Conservation (phyloP, 2,888 invertebrate genomes). For the Sepioteuthis lessoniana region DNA sequence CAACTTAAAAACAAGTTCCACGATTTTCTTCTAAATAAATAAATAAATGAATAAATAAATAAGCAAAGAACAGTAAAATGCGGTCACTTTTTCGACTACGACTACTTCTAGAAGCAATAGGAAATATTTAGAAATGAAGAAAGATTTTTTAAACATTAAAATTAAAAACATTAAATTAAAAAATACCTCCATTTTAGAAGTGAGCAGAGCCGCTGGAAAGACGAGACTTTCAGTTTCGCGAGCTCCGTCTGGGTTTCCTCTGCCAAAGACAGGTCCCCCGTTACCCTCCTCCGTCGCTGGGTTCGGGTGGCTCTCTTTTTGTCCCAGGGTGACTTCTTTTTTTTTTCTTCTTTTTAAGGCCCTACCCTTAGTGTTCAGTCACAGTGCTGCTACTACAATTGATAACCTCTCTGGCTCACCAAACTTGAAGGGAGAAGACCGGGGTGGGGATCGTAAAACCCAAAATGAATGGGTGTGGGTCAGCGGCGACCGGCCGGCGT, state of each 20-base stretch:
- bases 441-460: not conserved
- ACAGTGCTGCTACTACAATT: not conserved
- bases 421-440: no score
- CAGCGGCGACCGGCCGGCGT: not conserved
- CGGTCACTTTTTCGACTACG: no score
- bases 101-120: no score
- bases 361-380: not conserved
- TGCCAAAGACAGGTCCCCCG: not conserved
- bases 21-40: no score
- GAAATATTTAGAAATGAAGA: no score
- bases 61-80: no score
- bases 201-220: not conserved
- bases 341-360: not conserved
- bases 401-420: not conserved
- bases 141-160: not conserved
- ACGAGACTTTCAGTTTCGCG: slow-evolving; percentile 1
- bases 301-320: no score
- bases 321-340: not conserved
- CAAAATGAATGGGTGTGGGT: not conserved
- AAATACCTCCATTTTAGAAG: not conserved
- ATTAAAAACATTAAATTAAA: not conserved
- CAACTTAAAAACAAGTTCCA: no score
- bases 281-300: no score
- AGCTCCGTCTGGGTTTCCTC: not conserved
- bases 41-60: no score